A percentile compares a stretch with the other conserved stretches of the same genome.
Evolutionary conservation across 2,888 invertebrate species (phyloP).

Genomic region (Dastarcus helophoroides): DNA sequence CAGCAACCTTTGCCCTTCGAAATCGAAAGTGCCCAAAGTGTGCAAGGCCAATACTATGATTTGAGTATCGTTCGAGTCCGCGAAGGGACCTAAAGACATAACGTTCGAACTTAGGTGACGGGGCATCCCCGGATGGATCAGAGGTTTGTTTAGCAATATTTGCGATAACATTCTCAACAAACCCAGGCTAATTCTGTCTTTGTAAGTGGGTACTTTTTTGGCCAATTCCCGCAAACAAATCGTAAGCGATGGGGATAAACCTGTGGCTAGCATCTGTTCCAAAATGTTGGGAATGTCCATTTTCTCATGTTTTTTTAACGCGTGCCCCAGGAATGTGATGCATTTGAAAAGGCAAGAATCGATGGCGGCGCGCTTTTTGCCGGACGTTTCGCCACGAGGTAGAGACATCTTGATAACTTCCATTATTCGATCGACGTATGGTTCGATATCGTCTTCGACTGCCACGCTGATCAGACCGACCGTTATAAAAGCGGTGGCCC

Average conservation of each 20-base stretch:
- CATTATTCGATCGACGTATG: constrained; percentile 75
- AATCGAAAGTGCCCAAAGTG: constrained; percentile 76
- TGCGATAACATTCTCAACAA: constrained; percentile 83
- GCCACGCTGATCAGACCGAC: constrained; percentile 86
- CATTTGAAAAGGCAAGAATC: constrained; percentile 91
- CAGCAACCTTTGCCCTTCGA: constrained; percentile 82
- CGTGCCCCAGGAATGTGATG: constrained; percentile 80
- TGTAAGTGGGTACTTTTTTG: constrained; percentile 70
- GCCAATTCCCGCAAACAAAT: constrained; percentile 86
- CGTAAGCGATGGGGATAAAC: constrained; percentile 81
- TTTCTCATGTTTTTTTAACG: constrained; percentile 64
- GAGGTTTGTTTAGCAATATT: constrained; percentile 78
- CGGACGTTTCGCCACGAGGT: constrained; percentile 65
- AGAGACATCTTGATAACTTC: constrained; percentile 44
- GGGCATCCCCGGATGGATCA: constrained; percentile 70
- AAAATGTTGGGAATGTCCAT: constrained; percentile 72
- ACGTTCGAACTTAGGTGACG: constrained; percentile 42
- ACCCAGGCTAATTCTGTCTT: constrained; percentile 85
- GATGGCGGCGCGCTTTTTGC: constrained; percentile 59
- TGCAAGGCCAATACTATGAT: constrained; percentile 84
- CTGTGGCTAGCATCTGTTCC: constrained; percentile 86
- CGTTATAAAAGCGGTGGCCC: constrained; percentile 78
- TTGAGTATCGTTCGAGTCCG: constrained; percentile 59
- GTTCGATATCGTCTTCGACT: constrained; percentile 68
- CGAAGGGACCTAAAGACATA: constrained; percentile 39